Conservation (phyloP, 2,888 invertebrate species). For the Polyommatus iphigenia region DNA sequence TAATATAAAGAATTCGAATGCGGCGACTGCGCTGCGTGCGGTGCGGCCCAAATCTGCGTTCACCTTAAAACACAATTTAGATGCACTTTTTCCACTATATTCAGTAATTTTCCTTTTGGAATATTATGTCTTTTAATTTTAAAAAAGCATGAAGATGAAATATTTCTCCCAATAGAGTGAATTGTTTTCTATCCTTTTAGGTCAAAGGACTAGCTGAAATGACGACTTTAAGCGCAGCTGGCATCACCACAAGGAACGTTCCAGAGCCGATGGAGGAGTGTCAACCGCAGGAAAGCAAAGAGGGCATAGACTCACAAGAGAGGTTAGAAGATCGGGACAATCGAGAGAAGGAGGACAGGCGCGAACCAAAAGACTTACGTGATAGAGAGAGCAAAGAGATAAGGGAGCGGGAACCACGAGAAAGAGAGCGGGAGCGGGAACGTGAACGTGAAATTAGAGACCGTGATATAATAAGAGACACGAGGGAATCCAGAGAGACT, state of each 20-base stretch:
- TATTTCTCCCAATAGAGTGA: neutral
- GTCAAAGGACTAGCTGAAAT: constrained; percentile 95
- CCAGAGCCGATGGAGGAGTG: constrained; percentile 77
- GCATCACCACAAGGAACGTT: constrained; percentile 75
- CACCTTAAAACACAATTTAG: too few relatives aligned
- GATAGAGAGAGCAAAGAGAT: constrained; percentile 65
- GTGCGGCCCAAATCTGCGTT: too few relatives aligned
- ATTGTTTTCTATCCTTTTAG: constrained; percentile 53
- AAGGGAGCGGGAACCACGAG: constrained; percentile 57
- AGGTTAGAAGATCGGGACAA: constrained; percentile 61
- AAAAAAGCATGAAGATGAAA: too few relatives aligned
- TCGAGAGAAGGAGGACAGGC: constrained; percentile 66
- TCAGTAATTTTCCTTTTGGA: too few relatives aligned
- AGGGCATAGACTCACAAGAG: constrained; percentile 61
- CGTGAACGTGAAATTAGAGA: constrained; percentile 60
- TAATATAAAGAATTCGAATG: too few relatives aligned
- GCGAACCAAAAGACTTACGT: constrained; percentile 60
- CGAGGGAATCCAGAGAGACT: constrained; percentile 50
- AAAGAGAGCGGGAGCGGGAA: constrained; percentile 57
- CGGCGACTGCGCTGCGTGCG: too few relatives aligned
- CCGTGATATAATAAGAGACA: constrained; percentile 53
- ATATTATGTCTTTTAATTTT: too few relatives aligned
- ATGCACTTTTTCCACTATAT: too few relatives aligned
- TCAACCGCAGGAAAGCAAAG: constrained; percentile 62
- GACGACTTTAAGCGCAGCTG: constrained; percentile 88